These are phyloP conservation scores for Rhinogobio ventralis DNA, from an alignment of 2,797 vertebrate species.

Conservation along the genomic window DNA sequence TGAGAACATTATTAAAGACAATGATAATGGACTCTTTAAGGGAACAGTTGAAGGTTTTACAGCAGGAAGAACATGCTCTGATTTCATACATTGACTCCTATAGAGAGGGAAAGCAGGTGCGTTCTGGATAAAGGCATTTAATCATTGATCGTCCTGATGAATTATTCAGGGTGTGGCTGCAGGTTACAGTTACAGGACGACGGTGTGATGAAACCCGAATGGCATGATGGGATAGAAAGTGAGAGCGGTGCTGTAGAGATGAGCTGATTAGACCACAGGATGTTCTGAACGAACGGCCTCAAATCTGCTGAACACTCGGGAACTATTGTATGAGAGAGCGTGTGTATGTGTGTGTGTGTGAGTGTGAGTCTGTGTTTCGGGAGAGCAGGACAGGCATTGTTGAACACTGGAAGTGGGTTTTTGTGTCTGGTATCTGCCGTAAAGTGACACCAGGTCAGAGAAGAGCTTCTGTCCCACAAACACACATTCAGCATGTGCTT, in stretches of 20 bases:
- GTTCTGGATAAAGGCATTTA: constrained; percentile 68
- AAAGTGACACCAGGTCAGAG: neutral
- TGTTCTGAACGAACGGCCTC: neutral
- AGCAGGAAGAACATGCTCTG: too few species aligned
- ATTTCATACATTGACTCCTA: too few species aligned
- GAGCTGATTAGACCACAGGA: constrained; percentile 19
- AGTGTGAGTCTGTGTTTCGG: constrained; percentile 19
- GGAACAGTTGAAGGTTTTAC: too few species aligned
- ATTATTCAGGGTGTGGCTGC: constrained; percentile 67
- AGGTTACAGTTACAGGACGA: constrained; percentile 45
- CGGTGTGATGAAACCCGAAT: neutral
- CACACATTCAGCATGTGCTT: neutral
- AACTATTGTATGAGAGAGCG: constrained; percentile 24
- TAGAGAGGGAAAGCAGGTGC: constrained; percentile 23
- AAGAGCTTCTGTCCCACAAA: constrained; percentile 6
- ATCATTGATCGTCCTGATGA: constrained; percentile 72
- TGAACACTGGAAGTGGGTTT: neutral
- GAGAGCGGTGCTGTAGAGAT: neutral
- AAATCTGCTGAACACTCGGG: constrained; percentile 49
- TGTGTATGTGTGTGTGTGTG: constrained; percentile 4
- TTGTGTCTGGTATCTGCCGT: neutral
- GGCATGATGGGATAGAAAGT: neutral
- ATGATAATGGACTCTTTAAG: too few species aligned
- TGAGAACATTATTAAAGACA: too few species aligned
- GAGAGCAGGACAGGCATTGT: neutral